phyloP scores from a whole-genome alignment of 2,888 invertebrate genomes.

The Oligia latruncula region DNA sequence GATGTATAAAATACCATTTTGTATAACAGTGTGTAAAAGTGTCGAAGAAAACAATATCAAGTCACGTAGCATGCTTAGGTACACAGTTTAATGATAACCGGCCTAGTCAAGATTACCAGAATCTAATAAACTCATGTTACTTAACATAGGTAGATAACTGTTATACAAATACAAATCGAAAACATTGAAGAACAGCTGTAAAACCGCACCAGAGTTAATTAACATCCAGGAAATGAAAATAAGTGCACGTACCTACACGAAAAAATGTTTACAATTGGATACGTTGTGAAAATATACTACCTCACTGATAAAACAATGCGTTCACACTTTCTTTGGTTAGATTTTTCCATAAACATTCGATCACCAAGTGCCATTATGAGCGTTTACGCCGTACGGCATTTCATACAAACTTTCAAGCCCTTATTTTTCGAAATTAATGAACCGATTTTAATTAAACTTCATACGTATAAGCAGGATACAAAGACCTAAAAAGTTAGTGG shows the following conservation, averaged over 20 bases:
- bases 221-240: background rate
- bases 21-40: too few species aligned
- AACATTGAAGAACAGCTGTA: background rate
- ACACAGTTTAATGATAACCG: too few species aligned
- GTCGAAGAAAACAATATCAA: too few species aligned
- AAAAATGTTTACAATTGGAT: background rate
- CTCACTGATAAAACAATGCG: background rate
- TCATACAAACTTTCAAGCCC: too few species aligned
- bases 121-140: conserved; percentile 5
- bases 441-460: too few species aligned
- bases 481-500: too few species aligned
- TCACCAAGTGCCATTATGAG: too few species aligned
- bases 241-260: background rate
- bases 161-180: background rate
- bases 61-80: too few species aligned
- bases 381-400: too few species aligned
- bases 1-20: background rate
- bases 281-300: background rate
- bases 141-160: background rate
- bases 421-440: too few species aligned
- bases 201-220: background rate
- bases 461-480: too few species aligned
- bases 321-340: background rate
- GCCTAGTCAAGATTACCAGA: conserved; percentile 6
- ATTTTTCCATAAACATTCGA: conserved; percentile 10